A percentile compares a stretch with the other conserved stretches of the same genome.
phyloP scores from a whole-genome alignment of 2,888 invertebrate genomes.

The Dasypolia templi region DNA sequence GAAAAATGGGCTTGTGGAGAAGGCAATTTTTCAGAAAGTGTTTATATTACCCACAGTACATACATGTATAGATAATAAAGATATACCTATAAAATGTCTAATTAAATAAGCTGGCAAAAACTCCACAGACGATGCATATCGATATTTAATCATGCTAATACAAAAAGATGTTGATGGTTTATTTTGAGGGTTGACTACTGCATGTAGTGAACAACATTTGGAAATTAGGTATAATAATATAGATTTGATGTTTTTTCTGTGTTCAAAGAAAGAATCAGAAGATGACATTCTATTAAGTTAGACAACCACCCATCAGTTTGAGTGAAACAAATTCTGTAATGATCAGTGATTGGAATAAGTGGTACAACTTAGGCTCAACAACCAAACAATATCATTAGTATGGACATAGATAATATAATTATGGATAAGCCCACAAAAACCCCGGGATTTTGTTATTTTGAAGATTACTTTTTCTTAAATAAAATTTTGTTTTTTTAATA shows the following conservation, averaged over 20 bases:
- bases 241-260: neutral
- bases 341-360: neutral
- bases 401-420: too few relatives aligned
- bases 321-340: neutral
- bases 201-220: neutral
- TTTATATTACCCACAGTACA: neutral
- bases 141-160: neutral
- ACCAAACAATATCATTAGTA: neutral
- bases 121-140: neutral
- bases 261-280: neutral
- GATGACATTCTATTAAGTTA: neutral
- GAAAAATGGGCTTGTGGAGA: neutral
- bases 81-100: neutral
- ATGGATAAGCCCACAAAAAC: neutral
- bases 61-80: neutral
- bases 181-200: neutral
- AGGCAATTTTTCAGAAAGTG: neutral
- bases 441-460: too few relatives aligned
- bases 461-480: neutral
- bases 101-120: neutral
- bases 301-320: neutral
- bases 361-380: neutral
- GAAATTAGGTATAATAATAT: neutral
- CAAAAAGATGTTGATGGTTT: neutral
- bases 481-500: too few relatives aligned